A percentile compares a stretch with the other conserved stretches of the same genome.
These are phyloP conservation scores for Lithophane socia DNA, from an alignment of 2,888 invertebrate species.

Conservation along the genomic window DNA sequence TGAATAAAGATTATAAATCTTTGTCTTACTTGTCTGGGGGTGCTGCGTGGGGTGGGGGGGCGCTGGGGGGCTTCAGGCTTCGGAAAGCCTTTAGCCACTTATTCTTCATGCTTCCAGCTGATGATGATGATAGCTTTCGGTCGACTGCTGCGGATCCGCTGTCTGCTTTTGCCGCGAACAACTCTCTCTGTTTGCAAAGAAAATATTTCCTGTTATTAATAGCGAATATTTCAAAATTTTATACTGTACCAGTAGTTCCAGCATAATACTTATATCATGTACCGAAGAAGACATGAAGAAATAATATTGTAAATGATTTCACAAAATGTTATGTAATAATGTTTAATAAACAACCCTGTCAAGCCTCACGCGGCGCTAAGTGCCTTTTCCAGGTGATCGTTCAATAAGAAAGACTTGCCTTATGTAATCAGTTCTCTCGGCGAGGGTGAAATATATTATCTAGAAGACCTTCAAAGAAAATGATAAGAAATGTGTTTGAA, in stretches of 20 bases:
- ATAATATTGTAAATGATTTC: not conserved
- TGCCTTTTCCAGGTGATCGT: conserved; percentile 48
- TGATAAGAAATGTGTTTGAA: conserved; percentile 25
- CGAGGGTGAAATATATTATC: conserved; percentile 19
- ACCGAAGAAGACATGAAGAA: not conserved
- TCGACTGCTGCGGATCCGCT: conserved; percentile 93
- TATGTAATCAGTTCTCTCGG: conserved; percentile 35
- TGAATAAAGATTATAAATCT: not conserved
- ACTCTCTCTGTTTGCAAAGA: conserved; percentile 93
- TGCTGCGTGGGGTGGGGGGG: conserved; percentile 87
- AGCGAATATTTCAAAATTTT: not conserved
- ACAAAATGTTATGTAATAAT: conserved; percentile 32
- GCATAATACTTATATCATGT: not conserved
- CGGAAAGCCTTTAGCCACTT: conserved; percentile 99
- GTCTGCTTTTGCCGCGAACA: conserved; percentile 95
- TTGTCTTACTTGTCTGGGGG: conserved; percentile 86
- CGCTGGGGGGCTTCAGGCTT: conserved; percentile 96
- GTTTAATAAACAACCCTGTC: conserved; percentile 40
- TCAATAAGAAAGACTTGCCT: conserved; percentile 30
- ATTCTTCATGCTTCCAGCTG: conserved; percentile 97
- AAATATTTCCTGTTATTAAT: conserved; percentile 16
- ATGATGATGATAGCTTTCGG: conserved; percentile 96
- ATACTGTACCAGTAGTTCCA: not conserved
- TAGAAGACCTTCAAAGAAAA: not conserved
- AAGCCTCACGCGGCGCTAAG: conserved; percentile 30